Percentiles rank a stretch among this genome's conserved stretches.
These are phyloP conservation scores for Caradrina clavipalpis DNA, from an alignment of 2,888 invertebrate species.

Conservation along the genomic window DNA sequence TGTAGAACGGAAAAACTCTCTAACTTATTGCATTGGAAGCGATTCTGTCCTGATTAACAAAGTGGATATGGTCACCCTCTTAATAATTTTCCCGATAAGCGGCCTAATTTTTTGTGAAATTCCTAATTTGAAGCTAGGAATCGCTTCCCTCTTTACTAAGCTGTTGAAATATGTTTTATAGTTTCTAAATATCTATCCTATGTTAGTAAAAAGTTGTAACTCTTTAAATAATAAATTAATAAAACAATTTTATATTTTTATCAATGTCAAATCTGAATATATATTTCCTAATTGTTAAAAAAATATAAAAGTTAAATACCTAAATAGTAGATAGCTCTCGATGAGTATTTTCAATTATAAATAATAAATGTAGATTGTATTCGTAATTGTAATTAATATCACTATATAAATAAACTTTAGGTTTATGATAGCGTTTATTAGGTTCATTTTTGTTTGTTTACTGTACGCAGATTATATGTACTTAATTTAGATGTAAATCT, in stretches of 20 bases:
- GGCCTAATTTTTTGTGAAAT: constrained; percentile 30
- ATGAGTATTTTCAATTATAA: constrained; percentile 65
- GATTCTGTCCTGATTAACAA: constrained; percentile 5
- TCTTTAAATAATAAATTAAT: constrained; percentile 13
- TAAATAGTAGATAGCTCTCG: constrained; percentile 65
- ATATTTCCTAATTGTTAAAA: constrained; percentile 61
- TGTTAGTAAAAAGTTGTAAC: constrained; percentile 4
- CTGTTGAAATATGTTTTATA: constrained; percentile 45
- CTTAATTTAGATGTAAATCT: too few relatives aligned
- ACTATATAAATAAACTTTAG: constrained; percentile 46
- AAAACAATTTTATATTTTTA: constrained; percentile 34
- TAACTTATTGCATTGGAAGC: background rate
- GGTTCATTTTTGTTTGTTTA: constrained; percentile 41
- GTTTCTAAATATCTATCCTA: background rate
- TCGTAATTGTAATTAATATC: constrained; percentile 55
- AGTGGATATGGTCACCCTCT: background rate
- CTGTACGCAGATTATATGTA: background rate
- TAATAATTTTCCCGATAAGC: constrained; percentile 5
- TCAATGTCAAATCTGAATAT: constrained; percentile 37
- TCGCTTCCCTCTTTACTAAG: constrained; percentile 1
- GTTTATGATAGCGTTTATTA: constrained; percentile 44
- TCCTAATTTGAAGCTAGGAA: background rate
- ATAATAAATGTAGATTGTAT: constrained; percentile 57
- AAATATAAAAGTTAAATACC: constrained; percentile 56
- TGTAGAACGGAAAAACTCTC: background rate